Percentiles rank a stretch among this genome's conserved stretches.
Conservation (phyloP, 2,888 invertebrate species). For the Limnephilus rhombicus region DNA sequence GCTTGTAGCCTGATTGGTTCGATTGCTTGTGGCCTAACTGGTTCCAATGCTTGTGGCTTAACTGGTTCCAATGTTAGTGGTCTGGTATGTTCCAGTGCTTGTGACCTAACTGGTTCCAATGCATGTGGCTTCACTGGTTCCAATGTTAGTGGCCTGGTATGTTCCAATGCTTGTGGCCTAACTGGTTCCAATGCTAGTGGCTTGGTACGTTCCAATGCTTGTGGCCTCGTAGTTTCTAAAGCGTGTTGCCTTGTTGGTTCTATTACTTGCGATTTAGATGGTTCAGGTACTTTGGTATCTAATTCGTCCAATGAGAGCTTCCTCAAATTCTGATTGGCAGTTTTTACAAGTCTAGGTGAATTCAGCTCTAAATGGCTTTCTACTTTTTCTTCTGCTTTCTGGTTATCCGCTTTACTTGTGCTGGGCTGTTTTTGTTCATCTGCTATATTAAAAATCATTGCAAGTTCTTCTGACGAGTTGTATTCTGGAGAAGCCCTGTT, state of each 20-base stretch:
- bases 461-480: conserved; percentile 82
- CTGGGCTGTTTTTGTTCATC: conserved; percentile 62
- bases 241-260: not conserved
- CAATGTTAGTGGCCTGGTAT: not conserved
- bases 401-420: conserved; percentile 67
- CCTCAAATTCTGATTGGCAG: conserved; percentile 75
- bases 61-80: not conserved
- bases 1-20: conserved; percentile 73
- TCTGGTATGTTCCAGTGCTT: not conserved
- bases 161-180: not conserved
- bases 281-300: conserved; percentile 70
- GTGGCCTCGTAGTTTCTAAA: not conserved
- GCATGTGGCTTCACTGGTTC: not conserved
- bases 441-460: conserved; percentile 79
- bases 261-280: conserved; percentile 34
- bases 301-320: conserved; percentile 73
- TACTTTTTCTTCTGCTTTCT: conserved; percentile 67
- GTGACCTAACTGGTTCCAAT: not conserved
- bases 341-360: conserved; percentile 76
- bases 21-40: conserved; percentile 67
- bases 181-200: not conserved
- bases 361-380: conserved; percentile 71
- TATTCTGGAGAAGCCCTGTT: conserved; percentile 76
- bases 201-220: not conserved
- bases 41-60: too few species aligned